Percentiles rank a stretch among this genome's conserved stretches.
Evolutionary conservation across 2,888 invertebrate genomes (phyloP).

Genomic region (Nephrotoma guestfalica): DNA sequence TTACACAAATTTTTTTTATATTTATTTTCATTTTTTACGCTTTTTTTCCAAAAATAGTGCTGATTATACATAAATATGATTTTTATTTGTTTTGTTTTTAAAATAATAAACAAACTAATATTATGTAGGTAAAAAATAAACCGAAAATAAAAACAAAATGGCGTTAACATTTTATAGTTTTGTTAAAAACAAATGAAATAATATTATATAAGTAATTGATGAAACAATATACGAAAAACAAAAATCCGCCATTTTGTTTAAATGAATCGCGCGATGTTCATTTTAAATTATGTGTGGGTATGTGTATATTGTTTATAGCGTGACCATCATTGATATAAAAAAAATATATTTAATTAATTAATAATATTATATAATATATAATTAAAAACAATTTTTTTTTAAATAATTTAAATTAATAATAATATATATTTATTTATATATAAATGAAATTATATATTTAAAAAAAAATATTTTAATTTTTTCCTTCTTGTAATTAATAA

Average conservation of each 20-base stretch:
- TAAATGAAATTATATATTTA: neutral
- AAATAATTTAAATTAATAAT: neutral
- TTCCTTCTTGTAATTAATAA: neutral
- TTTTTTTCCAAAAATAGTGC: neutral
- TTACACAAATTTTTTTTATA: neutral
- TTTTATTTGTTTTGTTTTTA: neutral
- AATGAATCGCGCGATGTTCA: neutral
- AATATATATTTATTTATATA: neutral
- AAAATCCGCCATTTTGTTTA: neutral
- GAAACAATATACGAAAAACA: neutral
- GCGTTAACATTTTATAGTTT: neutral
- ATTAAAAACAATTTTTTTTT: neutral
- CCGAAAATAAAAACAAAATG: neutral
- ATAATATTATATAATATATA: neutral
- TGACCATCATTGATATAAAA: neutral
- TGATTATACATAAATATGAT: neutral
- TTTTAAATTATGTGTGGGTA: neutral
- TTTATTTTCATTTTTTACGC: neutral
- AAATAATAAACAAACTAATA: neutral
- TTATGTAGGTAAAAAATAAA: neutral
- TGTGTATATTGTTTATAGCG: neutral
- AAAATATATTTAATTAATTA: neutral
- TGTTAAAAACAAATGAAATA: neutral
- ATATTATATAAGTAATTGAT: neutral
- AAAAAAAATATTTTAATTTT: neutral